A percentile compares a stretch with the other conserved stretches of the same genome.
phyloP scores from a whole-genome alignment of 2,888 invertebrate species.

The Plusia festucae region DNA sequence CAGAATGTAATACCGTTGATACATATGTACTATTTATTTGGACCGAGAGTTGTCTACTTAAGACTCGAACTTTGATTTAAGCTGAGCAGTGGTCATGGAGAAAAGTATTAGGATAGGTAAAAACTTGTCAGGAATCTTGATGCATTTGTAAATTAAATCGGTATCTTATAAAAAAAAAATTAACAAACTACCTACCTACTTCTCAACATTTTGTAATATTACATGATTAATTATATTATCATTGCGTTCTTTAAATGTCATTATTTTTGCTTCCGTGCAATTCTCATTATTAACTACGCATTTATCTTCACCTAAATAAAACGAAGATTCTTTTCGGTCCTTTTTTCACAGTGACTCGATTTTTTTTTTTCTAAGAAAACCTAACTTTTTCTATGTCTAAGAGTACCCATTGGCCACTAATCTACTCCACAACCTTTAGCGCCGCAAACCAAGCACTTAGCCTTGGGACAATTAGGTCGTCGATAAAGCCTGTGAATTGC shows the following conservation, averaged over 20 bases:
- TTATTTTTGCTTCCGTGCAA: no score
- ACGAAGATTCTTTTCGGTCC: no score
- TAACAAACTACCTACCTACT: no score
- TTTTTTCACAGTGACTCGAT: no score
- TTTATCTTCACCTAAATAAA: no score
- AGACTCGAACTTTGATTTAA: conserved; percentile 14
- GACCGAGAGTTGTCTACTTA: conserved; percentile 33
- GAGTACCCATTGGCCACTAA: not conserved
- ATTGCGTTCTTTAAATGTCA: no score
- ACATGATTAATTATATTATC: no score
- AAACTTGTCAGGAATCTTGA: no score
- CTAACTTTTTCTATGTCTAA: not conserved
- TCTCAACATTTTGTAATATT: no score
- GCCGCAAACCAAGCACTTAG: not conserved
- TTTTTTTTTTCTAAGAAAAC: not conserved
- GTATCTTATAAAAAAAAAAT: no score
- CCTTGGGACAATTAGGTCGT: not conserved
- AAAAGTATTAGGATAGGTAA: not conserved
- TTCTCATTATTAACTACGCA: no score
- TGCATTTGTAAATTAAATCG: no score
- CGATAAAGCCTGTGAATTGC: not conserved
- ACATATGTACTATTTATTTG: conserved; percentile 38
- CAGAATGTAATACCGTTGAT: conserved; percentile 63
- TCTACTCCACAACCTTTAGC: conserved; percentile 1
- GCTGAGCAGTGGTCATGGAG: not conserved